These are phyloP conservation scores for Gallinago undulata DNA, from an alignment of 2,113 vertebrate species.

Conservation along the genomic window DNA sequence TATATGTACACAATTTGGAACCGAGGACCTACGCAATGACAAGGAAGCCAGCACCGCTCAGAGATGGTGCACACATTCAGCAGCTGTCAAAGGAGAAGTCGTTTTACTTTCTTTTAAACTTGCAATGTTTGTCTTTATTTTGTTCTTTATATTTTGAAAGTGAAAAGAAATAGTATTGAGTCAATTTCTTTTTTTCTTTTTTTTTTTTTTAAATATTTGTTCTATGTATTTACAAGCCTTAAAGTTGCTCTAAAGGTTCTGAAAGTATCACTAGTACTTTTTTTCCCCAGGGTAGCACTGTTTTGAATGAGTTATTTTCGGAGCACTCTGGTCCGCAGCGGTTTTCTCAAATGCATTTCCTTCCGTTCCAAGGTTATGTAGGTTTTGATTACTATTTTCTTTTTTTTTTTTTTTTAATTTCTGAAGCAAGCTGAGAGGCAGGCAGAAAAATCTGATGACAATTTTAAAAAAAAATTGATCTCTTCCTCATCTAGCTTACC, in stretches of 20 bases:
- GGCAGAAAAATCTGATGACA: constrained; percentile 78
- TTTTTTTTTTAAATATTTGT: constrained; percentile 87
- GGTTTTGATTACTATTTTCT: constrained; percentile 71
- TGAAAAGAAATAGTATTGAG: constrained; percentile 84
- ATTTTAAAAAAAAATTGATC: not conserved
- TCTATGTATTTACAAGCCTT: constrained; percentile 99
- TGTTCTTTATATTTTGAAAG: constrained; percentile 84
- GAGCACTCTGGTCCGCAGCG: constrained; percentile 74
- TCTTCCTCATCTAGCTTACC: constrained; percentile 72
- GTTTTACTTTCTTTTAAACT: constrained; percentile 78
- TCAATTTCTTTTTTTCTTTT: constrained; percentile 75
- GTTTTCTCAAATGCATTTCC: constrained; percentile 72
- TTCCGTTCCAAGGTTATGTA: constrained; percentile 78
- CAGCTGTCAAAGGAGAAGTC: constrained; percentile 77
- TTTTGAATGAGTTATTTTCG: constrained; percentile 75
- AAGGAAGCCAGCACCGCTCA: constrained; percentile 3
- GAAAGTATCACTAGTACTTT: constrained; percentile 87
- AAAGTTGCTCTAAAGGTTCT: constrained; percentile 89
- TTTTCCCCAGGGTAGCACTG: constrained; percentile 69
- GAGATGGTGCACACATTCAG: constrained; percentile 19
- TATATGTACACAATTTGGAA: not conserved
- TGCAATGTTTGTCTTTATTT: constrained; percentile 84
- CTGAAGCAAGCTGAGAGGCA: constrained; percentile 85
- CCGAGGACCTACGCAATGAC: not conserved
- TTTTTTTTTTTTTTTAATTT: not conserved